Percentiles rank a stretch among this genome's conserved stretches.
These are phyloP conservation scores for Bombus sibiricus DNA, from an alignment of 1,140 invertebrate genomes.

Conservation along the genomic window DNA sequence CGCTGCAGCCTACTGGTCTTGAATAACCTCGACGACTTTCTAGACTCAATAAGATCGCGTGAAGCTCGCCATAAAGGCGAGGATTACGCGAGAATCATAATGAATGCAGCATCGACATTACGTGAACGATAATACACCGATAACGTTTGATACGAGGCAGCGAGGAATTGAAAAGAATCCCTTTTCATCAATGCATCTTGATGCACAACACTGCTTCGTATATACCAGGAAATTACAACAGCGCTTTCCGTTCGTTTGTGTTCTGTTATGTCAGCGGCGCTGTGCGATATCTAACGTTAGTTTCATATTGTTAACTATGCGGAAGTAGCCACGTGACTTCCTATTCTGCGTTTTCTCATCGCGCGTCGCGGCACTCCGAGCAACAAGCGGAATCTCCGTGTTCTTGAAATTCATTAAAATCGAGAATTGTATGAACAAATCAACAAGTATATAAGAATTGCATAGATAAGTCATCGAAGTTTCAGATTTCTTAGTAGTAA, in stretches of 20 bases:
- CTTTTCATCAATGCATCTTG: slow-evolving; percentile 25
- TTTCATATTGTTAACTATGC: slow-evolving; percentile 51
- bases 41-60: not conserved
- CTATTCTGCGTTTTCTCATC: slow-evolving; percentile 36
- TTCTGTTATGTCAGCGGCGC: slow-evolving; percentile 47
- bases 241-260: slow-evolving; percentile 3
- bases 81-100: slow-evolving; percentile 5
- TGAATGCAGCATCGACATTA: not conserved
- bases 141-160: slow-evolving; percentile 4
- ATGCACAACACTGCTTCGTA: slow-evolving; percentile 1
- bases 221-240: slow-evolving; percentile 39
- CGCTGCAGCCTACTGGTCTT: not conserved
- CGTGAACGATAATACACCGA: slow-evolving; percentile 23
- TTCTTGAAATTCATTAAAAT: not conserved
- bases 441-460: too few relatives aligned
- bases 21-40: slow-evolving; percentile 21
- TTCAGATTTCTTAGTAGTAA: too few relatives aligned
- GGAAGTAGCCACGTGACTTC: slow-evolving; percentile 50
- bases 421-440: too few relatives aligned
- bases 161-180: slow-evolving; percentile 21
- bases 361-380: not conserved
- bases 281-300: slow-evolving; percentile 13
- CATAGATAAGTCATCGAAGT: too few relatives aligned
- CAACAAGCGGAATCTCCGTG: not conserved
- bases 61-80: slow-evolving; percentile 3